Conservation (phyloP, 2,797 vertebrate genomes). For the Decapterus maruadsi region DNA sequence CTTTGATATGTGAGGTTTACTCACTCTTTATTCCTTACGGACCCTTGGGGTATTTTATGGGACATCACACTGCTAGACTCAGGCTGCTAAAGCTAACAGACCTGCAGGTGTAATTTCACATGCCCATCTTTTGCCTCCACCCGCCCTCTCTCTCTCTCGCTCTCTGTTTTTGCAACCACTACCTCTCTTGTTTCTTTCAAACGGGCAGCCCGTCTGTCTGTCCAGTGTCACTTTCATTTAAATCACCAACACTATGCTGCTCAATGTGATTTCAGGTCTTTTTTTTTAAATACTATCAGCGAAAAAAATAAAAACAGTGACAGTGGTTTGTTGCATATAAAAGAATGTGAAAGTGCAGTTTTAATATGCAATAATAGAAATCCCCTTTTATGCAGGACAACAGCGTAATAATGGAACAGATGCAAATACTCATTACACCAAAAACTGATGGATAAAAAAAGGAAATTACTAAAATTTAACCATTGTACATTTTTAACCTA, state of each 20-base stretch:
- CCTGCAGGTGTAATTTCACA: constrained; percentile 80
- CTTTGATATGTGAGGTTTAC: constrained; percentile 83
- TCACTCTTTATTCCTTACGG: constrained; percentile 78
- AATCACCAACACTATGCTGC: constrained; percentile 60
- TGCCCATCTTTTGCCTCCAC: constrained; percentile 71
- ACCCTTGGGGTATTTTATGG: constrained; percentile 76
- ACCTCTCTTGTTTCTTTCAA: constrained; percentile 40
- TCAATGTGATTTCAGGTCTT: constrained; percentile 47
- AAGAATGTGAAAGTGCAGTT: not conserved
- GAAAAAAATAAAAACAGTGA: constrained; percentile 23
- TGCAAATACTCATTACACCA: not conserved
- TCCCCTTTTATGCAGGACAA: not conserved
- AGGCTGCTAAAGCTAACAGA: constrained; percentile 78
- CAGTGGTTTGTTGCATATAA: not conserved
- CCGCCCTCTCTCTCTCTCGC: constrained; percentile 49
- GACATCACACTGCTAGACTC: constrained; percentile 67
- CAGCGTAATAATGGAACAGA: not conserved
- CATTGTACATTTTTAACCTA: not conserved
- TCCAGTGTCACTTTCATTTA: constrained; percentile 70
- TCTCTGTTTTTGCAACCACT: constrained; percentile 51
- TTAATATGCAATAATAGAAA: not conserved
- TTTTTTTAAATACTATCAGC: constrained; percentile 55
- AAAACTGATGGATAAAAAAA: not conserved
- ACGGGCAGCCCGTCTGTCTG: constrained; percentile 37
- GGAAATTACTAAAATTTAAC: not conserved